phyloP scores from a whole-genome alignment of 2,888 invertebrate genomes.

The Nemotelus pantherinus region DNA sequence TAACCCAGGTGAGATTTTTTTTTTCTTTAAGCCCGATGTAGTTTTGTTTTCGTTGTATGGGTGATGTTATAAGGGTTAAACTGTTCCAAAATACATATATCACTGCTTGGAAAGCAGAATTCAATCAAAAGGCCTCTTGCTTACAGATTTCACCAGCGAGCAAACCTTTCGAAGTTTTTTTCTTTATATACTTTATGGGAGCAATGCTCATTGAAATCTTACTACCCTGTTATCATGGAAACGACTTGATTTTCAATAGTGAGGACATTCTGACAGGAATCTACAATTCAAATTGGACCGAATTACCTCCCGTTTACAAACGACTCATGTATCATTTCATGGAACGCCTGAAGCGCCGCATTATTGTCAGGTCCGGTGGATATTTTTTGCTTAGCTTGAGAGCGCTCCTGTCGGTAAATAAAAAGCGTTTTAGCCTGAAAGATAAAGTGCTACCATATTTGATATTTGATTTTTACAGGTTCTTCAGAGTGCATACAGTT shows the following conservation, averaged over 20 bases:
- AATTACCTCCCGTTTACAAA: not conserved
- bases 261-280: not conserved
- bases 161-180: not conserved
- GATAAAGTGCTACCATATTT: not conserved
- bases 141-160: constrained; percentile 8
- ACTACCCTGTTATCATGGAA: constrained; percentile 28
- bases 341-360: constrained; percentile 7
- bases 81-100: no score
- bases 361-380: not conserved
- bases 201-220: constrained; percentile 13
- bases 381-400: not conserved
- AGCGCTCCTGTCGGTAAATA: not conserved
- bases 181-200: not conserved
- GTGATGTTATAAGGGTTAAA: no score
- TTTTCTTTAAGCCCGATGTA: no score
- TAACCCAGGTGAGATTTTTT: constrained; percentile 16
- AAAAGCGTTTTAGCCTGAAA: not conserved
- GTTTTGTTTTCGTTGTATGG: no score
- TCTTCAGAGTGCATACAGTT: constrained; percentile 8
- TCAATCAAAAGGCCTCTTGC: not conserved
- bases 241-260: not conserved
- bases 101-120: no score
- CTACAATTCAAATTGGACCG: constrained; percentile 22
- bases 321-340: constrained; percentile 11
- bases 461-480: constrained; percentile 1